These are phyloP conservation scores for Pseudotriccus pelzelni DNA, from an alignment of 2,797 vertebrate species.

Conservation along the genomic window DNA sequence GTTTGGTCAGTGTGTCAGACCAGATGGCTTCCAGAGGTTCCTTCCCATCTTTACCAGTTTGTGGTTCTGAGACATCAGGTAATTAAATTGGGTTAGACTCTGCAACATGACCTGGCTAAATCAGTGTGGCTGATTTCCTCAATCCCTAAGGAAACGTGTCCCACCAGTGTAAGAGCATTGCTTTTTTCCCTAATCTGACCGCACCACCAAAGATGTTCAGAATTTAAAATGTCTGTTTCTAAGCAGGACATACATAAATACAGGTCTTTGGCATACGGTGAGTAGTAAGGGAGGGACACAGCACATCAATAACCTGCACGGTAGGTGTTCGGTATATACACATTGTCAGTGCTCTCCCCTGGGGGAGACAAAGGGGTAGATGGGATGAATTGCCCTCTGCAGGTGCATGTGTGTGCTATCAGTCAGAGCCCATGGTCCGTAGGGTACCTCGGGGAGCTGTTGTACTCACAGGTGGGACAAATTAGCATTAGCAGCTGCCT, in stretches of 20 bases:
- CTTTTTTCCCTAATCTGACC: not conserved
- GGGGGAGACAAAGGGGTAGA: not conserved
- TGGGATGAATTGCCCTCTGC: not conserved
- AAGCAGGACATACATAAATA: not conserved
- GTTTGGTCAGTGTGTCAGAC: not conserved
- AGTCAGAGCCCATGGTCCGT: not conserved
- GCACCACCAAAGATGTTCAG: not conserved
- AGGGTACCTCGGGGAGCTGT: not conserved
- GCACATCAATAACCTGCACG: fast-evolving
- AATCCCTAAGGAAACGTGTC: not conserved
- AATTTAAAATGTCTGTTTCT: not conserved
- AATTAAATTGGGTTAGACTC: not conserved
- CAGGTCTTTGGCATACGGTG: not conserved
- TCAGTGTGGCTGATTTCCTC: not conserved
- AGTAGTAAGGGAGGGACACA: not conserved
- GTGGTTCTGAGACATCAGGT: not conserved
- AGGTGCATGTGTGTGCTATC: not conserved
- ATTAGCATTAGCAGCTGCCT: not conserved
- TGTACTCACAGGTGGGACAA: not conserved
- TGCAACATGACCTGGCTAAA: not conserved
- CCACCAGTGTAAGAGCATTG: too few species aligned
- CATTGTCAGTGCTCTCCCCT: not conserved
- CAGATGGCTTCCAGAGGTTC: not conserved
- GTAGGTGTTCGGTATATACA: not conserved
- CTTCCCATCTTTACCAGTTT: not conserved